A percentile compares a stretch with the other conserved stretches of the same genome.
These are phyloP conservation scores for Xylota segnis DNA, from an alignment of 2,888 invertebrate genomes.

Conservation along the genomic window DNA sequence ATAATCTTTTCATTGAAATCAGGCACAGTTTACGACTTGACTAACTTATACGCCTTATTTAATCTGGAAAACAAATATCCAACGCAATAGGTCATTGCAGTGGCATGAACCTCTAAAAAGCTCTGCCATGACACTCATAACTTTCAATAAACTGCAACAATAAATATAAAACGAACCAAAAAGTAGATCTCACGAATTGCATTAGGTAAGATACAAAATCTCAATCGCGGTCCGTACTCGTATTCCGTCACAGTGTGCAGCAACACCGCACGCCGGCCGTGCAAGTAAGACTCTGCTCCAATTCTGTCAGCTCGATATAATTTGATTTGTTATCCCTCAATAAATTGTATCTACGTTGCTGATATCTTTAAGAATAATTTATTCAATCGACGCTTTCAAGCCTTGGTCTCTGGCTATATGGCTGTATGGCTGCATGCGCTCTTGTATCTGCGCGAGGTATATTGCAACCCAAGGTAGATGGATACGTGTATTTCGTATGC, in stretches of 20 bases:
- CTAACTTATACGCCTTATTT: slow-evolving; percentile 19
- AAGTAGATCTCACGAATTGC: slow-evolving; percentile 67
- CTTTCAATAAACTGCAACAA: slow-evolving; percentile 71
- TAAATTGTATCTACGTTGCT: slow-evolving; percentile 67
- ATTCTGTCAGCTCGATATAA: slow-evolving; percentile 75
- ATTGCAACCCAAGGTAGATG: slow-evolving; percentile 24
- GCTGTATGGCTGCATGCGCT: slow-evolving; percentile 4
- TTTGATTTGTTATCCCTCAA: slow-evolving; percentile 76
- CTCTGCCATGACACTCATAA: slow-evolving; percentile 75
- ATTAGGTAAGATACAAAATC: slow-evolving; percentile 60
- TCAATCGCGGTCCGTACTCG: slow-evolving; percentile 31
- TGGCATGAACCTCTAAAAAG: slow-evolving; percentile 71
- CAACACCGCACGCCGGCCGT: neutral
- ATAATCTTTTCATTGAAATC: slow-evolving; percentile 50
- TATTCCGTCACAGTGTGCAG: slow-evolving; percentile 24
- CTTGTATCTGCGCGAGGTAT: neutral
- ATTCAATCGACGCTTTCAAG: slow-evolving; percentile 71
- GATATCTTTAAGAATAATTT: slow-evolving; percentile 65
- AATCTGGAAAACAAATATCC: slow-evolving; percentile 42
- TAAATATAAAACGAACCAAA: slow-evolving; percentile 36
- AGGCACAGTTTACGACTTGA: slow-evolving; percentile 33
- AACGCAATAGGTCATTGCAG: slow-evolving; percentile 72
- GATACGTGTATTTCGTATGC: slow-evolving; percentile 54
- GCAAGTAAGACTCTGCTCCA: slow-evolving; percentile 59
- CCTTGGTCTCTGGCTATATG: slow-evolving; percentile 2